phyloP scores from a whole-genome alignment of 2,888 invertebrate genomes.

The Drosophila sordidula region DNA sequence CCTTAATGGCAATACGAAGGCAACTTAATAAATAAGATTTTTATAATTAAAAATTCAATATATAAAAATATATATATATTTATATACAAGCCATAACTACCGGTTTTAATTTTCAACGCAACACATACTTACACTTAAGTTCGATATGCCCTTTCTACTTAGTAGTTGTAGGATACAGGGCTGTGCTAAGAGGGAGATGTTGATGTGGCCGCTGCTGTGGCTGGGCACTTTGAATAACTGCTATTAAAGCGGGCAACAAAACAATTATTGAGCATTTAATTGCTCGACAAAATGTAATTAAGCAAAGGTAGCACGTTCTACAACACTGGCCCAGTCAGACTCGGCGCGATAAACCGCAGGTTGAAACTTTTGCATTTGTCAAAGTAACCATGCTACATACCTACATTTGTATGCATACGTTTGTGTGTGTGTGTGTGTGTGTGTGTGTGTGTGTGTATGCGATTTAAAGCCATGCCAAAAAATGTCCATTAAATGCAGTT shows the following conservation, averaged over 20 bases:
- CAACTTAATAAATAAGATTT: too few relatives aligned
- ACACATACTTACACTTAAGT: neutral
- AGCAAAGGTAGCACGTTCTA: slow-evolving; percentile 68
- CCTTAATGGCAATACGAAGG: too few relatives aligned
- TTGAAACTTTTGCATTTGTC: slow-evolving; percentile 45
- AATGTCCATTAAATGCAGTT: slow-evolving; percentile 69
- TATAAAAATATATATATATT: too few relatives aligned
- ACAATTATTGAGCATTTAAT: slow-evolving; percentile 80
- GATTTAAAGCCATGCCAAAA: slow-evolving; percentile 49
- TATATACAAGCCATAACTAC: too few relatives aligned
- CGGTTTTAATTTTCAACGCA: neutral
- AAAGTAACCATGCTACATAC: slow-evolving; percentile 22
- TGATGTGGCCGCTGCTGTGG: slow-evolving; percentile 33
- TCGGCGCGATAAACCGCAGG: slow-evolving; percentile 61
- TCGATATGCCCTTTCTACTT: neutral
- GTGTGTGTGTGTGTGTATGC: slow-evolving; percentile 12
- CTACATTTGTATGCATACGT: neutral
- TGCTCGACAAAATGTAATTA: slow-evolving; percentile 78
- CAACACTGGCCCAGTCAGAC: slow-evolving; percentile 23
- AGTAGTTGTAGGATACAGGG: neutral
- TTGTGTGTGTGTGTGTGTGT: neutral
- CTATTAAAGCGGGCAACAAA: slow-evolving; percentile 75
- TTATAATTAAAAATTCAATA: too few relatives aligned
- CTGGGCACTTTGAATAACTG: slow-evolving; percentile 71
- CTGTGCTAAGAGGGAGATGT: slow-evolving; percentile 3